Evolutionary conservation across 2,888 invertebrate genomes (phyloP).

Genomic region (Dasypolia templi): DNA sequence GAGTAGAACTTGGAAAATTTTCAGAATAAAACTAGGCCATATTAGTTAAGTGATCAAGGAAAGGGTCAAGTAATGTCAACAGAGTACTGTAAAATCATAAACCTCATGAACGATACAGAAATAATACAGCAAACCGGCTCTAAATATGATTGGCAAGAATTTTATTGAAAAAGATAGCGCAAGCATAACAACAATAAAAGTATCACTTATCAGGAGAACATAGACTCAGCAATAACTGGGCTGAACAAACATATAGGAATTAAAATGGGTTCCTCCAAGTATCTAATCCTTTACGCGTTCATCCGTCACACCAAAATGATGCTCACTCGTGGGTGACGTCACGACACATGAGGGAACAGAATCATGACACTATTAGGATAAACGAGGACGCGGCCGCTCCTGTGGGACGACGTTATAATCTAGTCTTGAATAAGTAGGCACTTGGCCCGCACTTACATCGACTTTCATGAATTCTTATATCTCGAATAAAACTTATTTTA

Average conservation of each 20-base stretch:
- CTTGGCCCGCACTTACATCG: constrained; percentile 58
- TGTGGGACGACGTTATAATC: constrained; percentile 59
- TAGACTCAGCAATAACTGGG: constrained; percentile 13
- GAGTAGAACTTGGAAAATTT: background rate
- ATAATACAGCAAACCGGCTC: background rate
- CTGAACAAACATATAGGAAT: constrained; percentile 21
- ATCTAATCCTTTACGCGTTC: constrained; percentile 37
- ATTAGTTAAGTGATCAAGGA: background rate
- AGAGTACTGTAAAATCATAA: background rate
- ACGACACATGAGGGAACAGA: constrained; percentile 46
- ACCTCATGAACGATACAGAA: background rate
- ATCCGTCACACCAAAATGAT: constrained; percentile 24
- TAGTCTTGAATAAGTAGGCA: constrained; percentile 63
- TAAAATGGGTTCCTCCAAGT: constrained; percentile 11
- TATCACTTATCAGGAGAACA: constrained; percentile 7
- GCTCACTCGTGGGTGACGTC: constrained; percentile 42
- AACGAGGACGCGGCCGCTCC: constrained; percentile 61
- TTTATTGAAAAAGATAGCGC: background rate
- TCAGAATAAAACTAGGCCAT: background rate
- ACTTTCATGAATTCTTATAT: constrained; percentile 63
- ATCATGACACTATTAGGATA: constrained; percentile 66
- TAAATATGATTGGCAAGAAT: background rate
- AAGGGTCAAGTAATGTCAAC: background rate
- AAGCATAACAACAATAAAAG: constrained; percentile 12
- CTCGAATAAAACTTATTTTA: constrained; percentile 62